Conservation (phyloP, 2,888 invertebrate genomes). For the Cephus spinipes region DNA sequence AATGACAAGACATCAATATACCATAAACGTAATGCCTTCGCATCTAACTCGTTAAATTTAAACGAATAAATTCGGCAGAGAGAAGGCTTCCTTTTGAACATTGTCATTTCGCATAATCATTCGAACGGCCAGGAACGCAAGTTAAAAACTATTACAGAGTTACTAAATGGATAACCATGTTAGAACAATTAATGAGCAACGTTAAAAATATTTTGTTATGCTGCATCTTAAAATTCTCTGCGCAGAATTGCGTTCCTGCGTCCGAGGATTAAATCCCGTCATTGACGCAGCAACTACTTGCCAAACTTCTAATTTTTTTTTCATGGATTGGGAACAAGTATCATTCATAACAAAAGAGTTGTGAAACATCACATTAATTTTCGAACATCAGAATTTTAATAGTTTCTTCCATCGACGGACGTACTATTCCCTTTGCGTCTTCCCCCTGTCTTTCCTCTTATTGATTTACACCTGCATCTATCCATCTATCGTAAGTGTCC, state of each 20-base stretch:
- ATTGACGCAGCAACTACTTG: no score
- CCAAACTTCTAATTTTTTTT: no score
- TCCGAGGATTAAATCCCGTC: neutral
- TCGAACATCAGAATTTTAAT: neutral
- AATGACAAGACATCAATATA: neutral
- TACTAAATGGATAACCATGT: neutral
- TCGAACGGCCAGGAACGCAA: neutral
- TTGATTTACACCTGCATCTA: neutral
- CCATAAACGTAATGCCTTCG: slow-evolving; percentile 42
- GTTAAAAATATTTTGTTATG: neutral
- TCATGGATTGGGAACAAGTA: no score
- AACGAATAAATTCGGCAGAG: slow-evolving; percentile 59
- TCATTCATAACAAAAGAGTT: neutral
- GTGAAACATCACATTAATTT: neutral
- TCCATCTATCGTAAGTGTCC: neutral
- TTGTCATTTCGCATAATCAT: neutral
- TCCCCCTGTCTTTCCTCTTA: neutral
- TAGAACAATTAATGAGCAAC: neutral
- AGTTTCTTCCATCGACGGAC: neutral
- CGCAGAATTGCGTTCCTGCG: neutral
- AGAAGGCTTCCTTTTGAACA: slow-evolving; percentile 39
- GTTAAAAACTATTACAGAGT: neutral
- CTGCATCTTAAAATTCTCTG: neutral
- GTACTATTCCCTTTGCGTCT: neutral
- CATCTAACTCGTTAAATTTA: slow-evolving; percentile 59